These are phyloP conservation scores for Natrix natrix DNA, from an alignment of 2,797 vertebrate species.

Conservation along the genomic window DNA sequence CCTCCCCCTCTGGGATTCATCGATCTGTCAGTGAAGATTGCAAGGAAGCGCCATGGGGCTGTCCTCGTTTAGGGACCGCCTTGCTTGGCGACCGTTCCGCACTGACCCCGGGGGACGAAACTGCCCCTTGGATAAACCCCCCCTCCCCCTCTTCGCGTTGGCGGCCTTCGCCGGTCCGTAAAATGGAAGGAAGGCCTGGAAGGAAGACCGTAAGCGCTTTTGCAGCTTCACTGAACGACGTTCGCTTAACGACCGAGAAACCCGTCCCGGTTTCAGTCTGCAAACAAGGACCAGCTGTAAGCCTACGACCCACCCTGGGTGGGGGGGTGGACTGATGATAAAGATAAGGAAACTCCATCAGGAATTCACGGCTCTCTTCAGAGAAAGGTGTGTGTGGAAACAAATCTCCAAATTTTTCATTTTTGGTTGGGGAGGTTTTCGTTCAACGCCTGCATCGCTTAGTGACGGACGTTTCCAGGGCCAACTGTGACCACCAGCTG, in stretches of 20 bases:
- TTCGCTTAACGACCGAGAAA: neutral
- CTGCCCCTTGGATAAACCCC: neutral
- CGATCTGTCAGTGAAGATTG: neutral
- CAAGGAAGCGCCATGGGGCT: neutral
- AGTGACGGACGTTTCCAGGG: neutral
- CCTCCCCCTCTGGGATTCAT: neutral
- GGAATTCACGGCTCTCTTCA: neutral
- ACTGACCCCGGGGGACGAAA: neutral
- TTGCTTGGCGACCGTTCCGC: neutral
- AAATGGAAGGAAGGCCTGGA: neutral
- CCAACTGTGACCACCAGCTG: neutral
- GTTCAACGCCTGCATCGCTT: neutral
- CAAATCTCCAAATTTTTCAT: neutral
- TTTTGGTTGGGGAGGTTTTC: neutral
- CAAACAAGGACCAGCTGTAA: neutral
- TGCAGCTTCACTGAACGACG: accelerated
- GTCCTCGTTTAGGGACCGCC: neutral
- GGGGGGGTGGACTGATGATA: neutral
- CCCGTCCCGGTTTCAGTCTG: neutral
- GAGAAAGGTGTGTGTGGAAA: neutral
- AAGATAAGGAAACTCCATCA: neutral
- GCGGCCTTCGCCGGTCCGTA: neutral
- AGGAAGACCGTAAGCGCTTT: neutral
- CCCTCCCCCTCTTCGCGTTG: neutral
- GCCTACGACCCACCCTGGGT: neutral